These are phyloP conservation scores for pig (Sus scrofa) DNA, from an alignment of 2,113 vertebrate genomes.

Conservation along the genomic window DNA sequence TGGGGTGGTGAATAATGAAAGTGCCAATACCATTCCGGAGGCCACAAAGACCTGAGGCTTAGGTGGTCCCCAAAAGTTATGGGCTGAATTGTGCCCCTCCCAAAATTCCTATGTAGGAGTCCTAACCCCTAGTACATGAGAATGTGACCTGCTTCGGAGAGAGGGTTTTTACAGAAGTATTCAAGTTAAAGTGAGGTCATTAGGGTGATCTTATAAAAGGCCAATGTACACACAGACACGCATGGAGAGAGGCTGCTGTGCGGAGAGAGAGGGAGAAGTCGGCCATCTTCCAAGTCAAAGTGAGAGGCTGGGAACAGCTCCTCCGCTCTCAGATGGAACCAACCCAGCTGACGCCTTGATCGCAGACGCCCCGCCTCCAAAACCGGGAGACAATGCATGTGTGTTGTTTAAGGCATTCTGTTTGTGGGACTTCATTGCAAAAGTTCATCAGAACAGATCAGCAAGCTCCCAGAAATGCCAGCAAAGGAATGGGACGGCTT, in stretches of 20 bases:
- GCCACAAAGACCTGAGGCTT: background rate
- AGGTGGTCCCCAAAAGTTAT: rapidly evolving
- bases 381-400: background rate
- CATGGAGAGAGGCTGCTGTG: background rate
- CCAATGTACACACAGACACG: background rate
- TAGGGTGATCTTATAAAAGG: background rate
- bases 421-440: background rate
- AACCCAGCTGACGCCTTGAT: background rate
- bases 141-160: background rate
- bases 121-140: background rate
- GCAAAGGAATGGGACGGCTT: rapidly evolving
- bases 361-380: background rate
- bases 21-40: background rate
- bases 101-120: background rate
- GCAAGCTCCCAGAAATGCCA: background rate
- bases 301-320: background rate
- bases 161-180: background rate
- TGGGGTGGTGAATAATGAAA: background rate
- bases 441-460: background rate
- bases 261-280: background rate
- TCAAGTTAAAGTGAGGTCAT: background rate
- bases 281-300: background rate
- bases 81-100: background rate
- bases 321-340: background rate
- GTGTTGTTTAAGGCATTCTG: background rate